Evolutionary conservation across 2,113 vertebrate species (phyloP).

Genomic region (Megalops atlanticus): DNA sequence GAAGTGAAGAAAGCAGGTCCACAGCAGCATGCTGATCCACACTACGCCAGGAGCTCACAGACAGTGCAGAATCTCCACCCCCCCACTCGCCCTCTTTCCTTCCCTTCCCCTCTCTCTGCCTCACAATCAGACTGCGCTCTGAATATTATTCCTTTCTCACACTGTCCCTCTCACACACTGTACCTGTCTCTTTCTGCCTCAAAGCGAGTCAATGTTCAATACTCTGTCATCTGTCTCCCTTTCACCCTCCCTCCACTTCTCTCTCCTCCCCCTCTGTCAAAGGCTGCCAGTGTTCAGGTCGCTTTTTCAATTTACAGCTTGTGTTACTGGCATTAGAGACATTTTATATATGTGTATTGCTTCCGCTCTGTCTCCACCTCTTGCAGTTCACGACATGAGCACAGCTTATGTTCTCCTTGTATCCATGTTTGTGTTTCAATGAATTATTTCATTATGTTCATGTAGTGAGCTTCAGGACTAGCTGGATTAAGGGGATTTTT

Average conservation of each 20-base stretch:
- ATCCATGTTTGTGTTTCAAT: no score
- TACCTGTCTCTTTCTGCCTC: neutral
- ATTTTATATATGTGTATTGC: no score
- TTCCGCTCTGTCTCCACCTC: no score
- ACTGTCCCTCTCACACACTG: neutral
- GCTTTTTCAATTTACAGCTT: no score
- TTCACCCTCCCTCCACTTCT: neutral
- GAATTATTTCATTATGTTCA: no score
- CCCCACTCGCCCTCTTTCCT: neutral
- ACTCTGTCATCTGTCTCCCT: neutral
- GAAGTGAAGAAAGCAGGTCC: conserved; percentile 36
- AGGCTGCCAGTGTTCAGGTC: no score
- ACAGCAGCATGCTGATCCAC: conserved; percentile 48
- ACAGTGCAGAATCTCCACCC: conserved; percentile 24
- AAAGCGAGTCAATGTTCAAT: neutral
- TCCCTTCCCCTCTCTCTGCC: neutral
- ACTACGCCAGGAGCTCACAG: neutral
- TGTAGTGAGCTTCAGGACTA: no score
- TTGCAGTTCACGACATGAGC: no score
- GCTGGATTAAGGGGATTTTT: no score
- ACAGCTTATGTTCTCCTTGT: no score
- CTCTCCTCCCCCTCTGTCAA: no score
- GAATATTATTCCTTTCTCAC: neutral
- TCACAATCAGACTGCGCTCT: neutral
- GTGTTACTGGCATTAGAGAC: no score